Evolutionary conservation across 1,140 invertebrate genomes (phyloP).

Genomic region (Chelonus insularis): DNA sequence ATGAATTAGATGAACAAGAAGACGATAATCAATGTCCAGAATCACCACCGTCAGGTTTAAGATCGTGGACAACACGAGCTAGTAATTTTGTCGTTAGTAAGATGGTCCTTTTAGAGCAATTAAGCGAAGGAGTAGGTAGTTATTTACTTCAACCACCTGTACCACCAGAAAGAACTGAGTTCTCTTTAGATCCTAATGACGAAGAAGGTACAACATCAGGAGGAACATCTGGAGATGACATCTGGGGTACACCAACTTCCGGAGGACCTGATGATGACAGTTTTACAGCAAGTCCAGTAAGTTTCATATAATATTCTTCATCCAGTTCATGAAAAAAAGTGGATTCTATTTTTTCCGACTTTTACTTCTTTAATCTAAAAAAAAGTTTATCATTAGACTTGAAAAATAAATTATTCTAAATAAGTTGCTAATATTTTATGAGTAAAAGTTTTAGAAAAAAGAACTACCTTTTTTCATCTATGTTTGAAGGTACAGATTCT

Average conservation of each 20-base stretch:
- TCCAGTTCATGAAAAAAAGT: not conserved
- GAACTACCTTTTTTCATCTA: too few relatives aligned
- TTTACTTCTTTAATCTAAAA: not conserved
- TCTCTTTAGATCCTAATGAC: conserved; percentile 55
- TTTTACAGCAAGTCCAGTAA: conserved; percentile 63
- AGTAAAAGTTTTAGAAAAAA: too few relatives aligned
- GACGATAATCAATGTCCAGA: conserved; percentile 47
- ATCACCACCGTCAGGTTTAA: conserved; percentile 55
- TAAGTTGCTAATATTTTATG: too few relatives aligned
- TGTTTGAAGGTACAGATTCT: conserved; percentile 18
- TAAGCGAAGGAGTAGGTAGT: conserved; percentile 61
- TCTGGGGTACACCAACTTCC: conserved; percentile 84
- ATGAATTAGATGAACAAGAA: conserved; percentile 60
- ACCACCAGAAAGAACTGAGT: conserved; percentile 54
- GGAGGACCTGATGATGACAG: conserved; percentile 77
- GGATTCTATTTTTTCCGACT: not conserved
- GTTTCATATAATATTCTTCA: conserved; percentile 6
- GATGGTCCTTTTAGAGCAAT: conserved; percentile 71
- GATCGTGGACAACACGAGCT: conserved; percentile 76
- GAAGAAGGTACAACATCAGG: conserved; percentile 74
- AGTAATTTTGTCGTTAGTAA: conserved; percentile 79
- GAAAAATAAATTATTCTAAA: too few relatives aligned
- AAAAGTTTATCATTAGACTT: too few relatives aligned
- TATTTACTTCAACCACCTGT: conserved; percentile 52
- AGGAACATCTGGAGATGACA: conserved; percentile 78